Conservation (phyloP, 2,888 invertebrate species). For the Mesoligia furuncula region DNA sequence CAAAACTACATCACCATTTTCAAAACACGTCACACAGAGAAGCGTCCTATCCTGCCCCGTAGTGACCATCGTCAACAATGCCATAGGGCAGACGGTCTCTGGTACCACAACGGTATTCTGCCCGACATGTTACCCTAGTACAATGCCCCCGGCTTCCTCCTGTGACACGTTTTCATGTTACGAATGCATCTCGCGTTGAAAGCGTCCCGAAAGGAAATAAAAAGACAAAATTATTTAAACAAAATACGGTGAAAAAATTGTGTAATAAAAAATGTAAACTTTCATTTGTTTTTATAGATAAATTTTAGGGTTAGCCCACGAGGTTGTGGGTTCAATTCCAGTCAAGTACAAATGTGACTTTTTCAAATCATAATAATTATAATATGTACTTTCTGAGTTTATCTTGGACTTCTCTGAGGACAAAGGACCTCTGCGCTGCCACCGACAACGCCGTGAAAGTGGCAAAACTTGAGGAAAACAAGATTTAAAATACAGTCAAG, state of each 20-base stretch:
- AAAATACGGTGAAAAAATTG: not conserved
- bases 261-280: not conserved
- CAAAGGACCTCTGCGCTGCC: no score
- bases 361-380: not conserved
- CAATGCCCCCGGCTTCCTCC: slow-evolving; percentile 7
- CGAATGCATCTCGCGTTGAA: slow-evolving; percentile 9
- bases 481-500: no score
- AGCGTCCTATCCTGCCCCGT: not conserved
- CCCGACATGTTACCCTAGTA: slow-evolving; percentile 17
- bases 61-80: slow-evolving; percentile 17
- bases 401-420: not conserved
- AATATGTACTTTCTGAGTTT: not conserved
- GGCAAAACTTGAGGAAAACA: no score
- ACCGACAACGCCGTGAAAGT: no score
- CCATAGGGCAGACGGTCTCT: slow-evolving; percentile 6
- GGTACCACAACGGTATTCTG: slow-evolving; percentile 1
- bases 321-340: not conserved
- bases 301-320: not conserved
- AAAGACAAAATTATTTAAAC: not conserved
- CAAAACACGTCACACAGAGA: slow-evolving; percentile 10
- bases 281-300: not conserved
- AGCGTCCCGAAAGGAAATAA: slow-evolving; percentile 3
- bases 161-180: slow-evolving; percentile 33
- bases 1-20: not conserved
- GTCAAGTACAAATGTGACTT: not conserved